phyloP scores from a whole-genome alignment of 2,797 vertebrate species.

The Meda fulgida region DNA sequence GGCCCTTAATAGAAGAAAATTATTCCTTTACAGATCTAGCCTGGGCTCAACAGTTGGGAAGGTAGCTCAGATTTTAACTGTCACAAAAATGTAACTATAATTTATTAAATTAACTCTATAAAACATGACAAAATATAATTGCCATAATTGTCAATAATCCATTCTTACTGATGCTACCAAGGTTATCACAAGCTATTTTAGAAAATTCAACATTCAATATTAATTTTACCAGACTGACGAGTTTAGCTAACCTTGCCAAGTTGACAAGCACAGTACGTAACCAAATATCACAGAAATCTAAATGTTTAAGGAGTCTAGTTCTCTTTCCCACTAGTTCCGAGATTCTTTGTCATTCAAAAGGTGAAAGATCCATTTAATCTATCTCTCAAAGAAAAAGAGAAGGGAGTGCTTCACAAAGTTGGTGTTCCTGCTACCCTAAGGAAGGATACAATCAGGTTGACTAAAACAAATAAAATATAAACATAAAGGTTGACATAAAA shows the following conservation, averaged over 20 bases:
- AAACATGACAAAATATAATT: neutral
- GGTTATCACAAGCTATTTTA: neutral
- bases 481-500: too few relatives aligned
- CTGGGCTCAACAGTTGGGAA: neutral
- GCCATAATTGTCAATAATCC: neutral
- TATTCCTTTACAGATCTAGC: neutral
- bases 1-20: neutral
- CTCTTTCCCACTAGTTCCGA: conserved; percentile 17
- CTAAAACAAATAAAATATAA: too few relatives aligned
- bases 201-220: neutral
- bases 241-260: neutral
- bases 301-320: conserved; percentile 7
- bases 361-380: conserved; percentile 54
- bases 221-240: neutral
- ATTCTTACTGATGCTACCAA: neutral
- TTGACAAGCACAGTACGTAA: neutral
- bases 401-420: neutral
- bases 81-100: neutral
- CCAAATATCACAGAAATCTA: conserved; percentile 17
- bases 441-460: too few relatives aligned
- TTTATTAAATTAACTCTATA: neutral
- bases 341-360: conserved; percentile 37
- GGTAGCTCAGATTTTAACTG: neutral
- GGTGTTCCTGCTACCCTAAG: neutral
- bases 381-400: conserved; percentile 36